phyloP scores from a whole-genome alignment of 92 coral and sea anemone genomes.

The Zoanthus solanderi region DNA sequence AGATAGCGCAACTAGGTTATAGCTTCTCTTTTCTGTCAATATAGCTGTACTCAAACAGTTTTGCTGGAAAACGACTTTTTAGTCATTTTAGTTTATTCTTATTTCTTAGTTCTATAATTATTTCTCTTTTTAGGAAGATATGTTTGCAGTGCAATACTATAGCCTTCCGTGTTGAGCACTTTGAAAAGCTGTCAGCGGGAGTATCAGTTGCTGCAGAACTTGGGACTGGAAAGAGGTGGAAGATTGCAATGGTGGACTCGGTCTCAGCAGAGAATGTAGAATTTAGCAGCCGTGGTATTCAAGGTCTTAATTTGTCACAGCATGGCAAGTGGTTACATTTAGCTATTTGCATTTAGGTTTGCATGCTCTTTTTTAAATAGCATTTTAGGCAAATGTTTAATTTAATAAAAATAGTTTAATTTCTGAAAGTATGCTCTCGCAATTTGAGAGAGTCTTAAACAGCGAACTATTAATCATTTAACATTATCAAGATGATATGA shows the following conservation, averaged over 20 bases:
- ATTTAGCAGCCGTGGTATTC: conserved; percentile 55
- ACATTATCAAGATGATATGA: too few species aligned
- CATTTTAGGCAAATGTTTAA: too few species aligned
- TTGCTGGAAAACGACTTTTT: too few species aligned
- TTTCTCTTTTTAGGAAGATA: background rate
- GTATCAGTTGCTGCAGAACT: conserved; percentile 66
- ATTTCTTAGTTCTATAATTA: background rate
- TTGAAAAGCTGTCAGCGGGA: conserved; percentile 70
- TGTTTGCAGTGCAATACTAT: conserved; percentile 45
- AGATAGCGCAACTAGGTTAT: too few species aligned
- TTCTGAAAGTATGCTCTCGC: too few species aligned
- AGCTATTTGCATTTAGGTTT: background rate
- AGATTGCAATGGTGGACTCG: conserved; percentile 60
- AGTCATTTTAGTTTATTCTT: background rate
- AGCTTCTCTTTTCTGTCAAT: too few species aligned
- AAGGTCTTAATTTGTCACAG: conserved; percentile 47
- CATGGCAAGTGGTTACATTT: conserved; percentile 19
- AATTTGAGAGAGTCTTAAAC: too few species aligned
- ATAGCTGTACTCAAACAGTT: too few species aligned
- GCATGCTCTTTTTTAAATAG: background rate
- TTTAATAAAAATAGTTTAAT: too few species aligned
- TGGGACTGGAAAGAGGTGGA: conserved; percentile 58
- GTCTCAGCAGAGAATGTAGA: conserved; percentile 63
- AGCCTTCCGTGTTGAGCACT: conserved; percentile 57
- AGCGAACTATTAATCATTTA: too few species aligned